Conservation (phyloP, 2,888 invertebrate genomes). For the Carpatolechia fugitivella region DNA sequence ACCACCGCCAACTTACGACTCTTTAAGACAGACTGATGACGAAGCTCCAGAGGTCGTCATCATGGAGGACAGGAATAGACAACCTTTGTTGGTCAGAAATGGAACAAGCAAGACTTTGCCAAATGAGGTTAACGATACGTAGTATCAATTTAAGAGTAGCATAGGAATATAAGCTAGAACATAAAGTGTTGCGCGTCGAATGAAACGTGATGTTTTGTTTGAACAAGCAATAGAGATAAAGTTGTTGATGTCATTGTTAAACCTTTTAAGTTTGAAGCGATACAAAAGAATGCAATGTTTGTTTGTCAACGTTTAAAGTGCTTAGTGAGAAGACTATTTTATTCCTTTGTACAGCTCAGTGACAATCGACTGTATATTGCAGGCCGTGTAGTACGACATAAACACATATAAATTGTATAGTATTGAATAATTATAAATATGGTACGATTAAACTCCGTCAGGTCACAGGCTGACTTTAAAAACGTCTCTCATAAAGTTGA, state of each 20-base stretch:
- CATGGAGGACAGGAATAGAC: conserved; percentile 41
- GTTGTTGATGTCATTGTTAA: background rate
- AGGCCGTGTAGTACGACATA: too few relatives aligned
- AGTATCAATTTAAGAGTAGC: conserved; percentile 27
- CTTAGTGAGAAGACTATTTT: too few relatives aligned
- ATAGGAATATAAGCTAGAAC: background rate
- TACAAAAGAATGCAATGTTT: too few relatives aligned
- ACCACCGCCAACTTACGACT: conserved; percentile 63
- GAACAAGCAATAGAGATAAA: background rate
- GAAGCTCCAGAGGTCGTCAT: conserved; percentile 59
- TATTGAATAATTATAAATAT: too few relatives aligned
- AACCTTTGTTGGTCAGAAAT: conserved; percentile 37
- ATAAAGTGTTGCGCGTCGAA: background rate
- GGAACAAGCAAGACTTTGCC: conserved; percentile 26
- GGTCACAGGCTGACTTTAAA: too few relatives aligned
- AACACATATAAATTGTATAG: too few relatives aligned
- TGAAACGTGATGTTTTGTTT: background rate
- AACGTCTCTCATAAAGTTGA: too few relatives aligned
- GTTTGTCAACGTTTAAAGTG: too few relatives aligned
- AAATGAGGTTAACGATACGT: conserved; percentile 45
- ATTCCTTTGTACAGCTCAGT: too few relatives aligned
- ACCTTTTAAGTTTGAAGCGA: too few relatives aligned
- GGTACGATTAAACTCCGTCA: too few relatives aligned
- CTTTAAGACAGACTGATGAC: conserved; percentile 42
- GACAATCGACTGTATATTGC: too few relatives aligned